phyloP scores from a whole-genome alignment of 2,113 vertebrate species.

The Eudyptes chrysolophus region DNA sequence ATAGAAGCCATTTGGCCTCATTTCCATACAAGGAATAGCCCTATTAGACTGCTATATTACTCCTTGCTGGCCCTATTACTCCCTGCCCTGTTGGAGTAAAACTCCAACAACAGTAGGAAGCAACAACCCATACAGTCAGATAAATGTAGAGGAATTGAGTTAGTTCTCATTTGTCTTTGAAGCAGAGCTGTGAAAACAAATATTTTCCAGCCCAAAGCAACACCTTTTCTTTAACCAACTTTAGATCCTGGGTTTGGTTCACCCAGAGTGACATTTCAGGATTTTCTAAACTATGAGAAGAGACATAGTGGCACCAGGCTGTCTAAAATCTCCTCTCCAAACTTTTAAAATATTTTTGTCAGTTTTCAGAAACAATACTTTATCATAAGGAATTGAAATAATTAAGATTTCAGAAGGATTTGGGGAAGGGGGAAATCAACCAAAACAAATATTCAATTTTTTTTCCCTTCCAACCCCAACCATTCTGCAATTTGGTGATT shows the following conservation, averaged over 20 bases:
- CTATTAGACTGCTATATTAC: background rate
- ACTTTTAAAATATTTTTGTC: background rate
- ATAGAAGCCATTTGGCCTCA: background rate
- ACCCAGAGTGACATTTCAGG: background rate
- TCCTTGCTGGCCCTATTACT: background rate
- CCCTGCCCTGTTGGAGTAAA: background rate
- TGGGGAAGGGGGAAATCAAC: background rate
- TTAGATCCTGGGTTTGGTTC: background rate
- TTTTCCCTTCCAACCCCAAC: background rate
- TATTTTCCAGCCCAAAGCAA: background rate
- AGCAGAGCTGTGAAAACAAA: background rate
- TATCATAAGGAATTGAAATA: background rate
- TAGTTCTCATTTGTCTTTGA: background rate
- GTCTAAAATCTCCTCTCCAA: background rate
- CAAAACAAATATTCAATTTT: accelerated
- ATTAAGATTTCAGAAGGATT: background rate
- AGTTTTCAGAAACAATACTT: background rate
- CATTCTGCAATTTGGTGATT: background rate
- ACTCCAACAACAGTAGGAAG: background rate
- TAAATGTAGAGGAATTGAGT: background rate
- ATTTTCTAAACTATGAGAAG: background rate
- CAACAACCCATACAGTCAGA: background rate
- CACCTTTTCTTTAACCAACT: background rate
- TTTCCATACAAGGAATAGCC: background rate
- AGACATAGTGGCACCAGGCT: background rate